A percentile compares a stretch with the other conserved stretches of the same genome.
These are phyloP conservation scores for Cinclus mexicanus DNA, from an alignment of 2,113 vertebrate species.

Conservation along the genomic window DNA sequence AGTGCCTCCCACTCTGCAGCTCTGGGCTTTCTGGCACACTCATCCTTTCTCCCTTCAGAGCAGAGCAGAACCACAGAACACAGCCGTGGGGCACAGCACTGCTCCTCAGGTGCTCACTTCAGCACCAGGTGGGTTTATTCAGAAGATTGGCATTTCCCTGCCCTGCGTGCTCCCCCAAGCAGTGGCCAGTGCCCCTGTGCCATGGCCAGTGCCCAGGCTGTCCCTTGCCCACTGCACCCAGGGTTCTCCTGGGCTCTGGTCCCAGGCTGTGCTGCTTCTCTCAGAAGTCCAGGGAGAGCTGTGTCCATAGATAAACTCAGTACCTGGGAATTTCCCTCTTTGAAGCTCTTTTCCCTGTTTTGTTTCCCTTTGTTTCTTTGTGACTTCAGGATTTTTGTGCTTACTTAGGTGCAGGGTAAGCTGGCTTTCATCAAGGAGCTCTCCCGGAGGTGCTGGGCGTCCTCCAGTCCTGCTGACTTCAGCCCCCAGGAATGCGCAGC, in stretches of 20 bases:
- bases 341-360: neutral
- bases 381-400: neutral
- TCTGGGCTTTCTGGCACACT: neutral
- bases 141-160: neutral
- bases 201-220: accelerated
- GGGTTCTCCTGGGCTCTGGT: accelerated
- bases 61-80: neutral
- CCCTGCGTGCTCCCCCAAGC: too few species aligned
- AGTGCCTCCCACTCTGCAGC: neutral
- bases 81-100: accelerated
- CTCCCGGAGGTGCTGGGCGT: neutral
- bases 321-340: neutral
- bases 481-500: neutral
- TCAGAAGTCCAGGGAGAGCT: accelerated
- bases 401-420: neutral
- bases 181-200: accelerated
- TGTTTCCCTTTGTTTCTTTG: neutral
- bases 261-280: neutral
- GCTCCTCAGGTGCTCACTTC: accelerated
- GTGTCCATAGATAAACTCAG: accelerated
- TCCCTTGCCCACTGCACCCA: accelerated
- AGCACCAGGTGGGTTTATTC: accelerated
- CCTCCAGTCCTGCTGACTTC: neutral
- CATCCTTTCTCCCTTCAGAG: neutral
- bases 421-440: neutral